Evolutionary conservation across 2,888 invertebrate species (phyloP).

Genomic region (Cancer borealis): DNA sequence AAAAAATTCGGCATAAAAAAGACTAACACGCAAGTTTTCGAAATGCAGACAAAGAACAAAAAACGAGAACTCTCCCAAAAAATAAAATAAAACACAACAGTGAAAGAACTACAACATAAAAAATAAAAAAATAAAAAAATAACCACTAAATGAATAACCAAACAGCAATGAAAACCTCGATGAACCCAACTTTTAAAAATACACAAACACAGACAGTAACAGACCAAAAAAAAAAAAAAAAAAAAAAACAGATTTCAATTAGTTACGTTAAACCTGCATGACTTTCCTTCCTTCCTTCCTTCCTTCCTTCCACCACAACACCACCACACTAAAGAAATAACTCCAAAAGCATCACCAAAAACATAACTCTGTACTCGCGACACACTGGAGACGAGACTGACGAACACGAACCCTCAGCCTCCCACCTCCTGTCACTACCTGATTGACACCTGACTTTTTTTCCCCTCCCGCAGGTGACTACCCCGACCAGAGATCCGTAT

Average conservation of each 20-base stretch:
- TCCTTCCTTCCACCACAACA: too few species aligned
- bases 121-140: too few species aligned
- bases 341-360: too few species aligned
- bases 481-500: neutral
- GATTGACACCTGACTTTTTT: slow-evolving; percentile 14
- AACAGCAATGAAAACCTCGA: neutral
- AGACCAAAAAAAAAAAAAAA: neutral
- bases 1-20: neutral
- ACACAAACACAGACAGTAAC: neutral
- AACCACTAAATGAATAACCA: slow-evolving; percentile 9
- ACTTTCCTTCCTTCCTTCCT: too few species aligned
- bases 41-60: neutral
- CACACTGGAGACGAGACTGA: neutral
- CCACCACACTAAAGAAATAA: too few species aligned
- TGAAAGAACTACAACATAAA: neutral
- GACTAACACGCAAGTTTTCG: neutral
- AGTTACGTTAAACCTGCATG: neutral
- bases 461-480: neutral
- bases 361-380: neutral
- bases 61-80: neutral
- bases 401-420: neutral
- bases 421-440: slow-evolving; percentile 16
- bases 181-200: neutral
- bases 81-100: neutral
- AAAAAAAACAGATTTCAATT: neutral